Percentiles rank a stretch among this genome's conserved stretches.
Evolutionary conservation across 2,888 invertebrate genomes (phyloP).

Genomic region (Polietes domitor): DNA sequence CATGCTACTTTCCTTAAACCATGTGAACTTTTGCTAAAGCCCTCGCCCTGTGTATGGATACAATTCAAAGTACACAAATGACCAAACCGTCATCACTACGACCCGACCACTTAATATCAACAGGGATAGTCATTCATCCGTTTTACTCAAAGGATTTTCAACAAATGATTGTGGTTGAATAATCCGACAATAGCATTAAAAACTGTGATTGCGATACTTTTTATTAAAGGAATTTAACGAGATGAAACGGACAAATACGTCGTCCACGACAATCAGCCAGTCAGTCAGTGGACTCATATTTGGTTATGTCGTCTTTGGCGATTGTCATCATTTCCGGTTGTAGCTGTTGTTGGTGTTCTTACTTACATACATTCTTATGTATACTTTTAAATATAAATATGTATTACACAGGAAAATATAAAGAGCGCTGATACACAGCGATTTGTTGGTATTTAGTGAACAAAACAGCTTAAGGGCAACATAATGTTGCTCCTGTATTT

Average conservation of each 20-base stretch:
- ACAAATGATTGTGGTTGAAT: slow-evolving; percentile 60
- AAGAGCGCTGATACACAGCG: slow-evolving; percentile 7
- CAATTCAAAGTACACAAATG: slow-evolving; percentile 4
- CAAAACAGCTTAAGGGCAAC: slow-evolving; percentile 54
- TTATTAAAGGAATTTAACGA: slow-evolving; percentile 27
- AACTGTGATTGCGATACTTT: slow-evolving; percentile 22
- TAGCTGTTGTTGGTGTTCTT: background rate
- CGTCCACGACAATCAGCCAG: too few relatives aligned
- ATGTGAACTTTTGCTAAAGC: too few relatives aligned
- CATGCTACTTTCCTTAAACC: too few relatives aligned
- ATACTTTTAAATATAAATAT: background rate
- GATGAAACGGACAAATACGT: too few relatives aligned
- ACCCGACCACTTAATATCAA: background rate
- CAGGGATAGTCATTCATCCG: background rate
- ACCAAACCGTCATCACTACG: slow-evolving; percentile 26
- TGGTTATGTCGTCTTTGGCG: slow-evolving; percentile 38
- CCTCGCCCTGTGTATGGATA: background rate
- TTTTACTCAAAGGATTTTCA: slow-evolving; percentile 35
- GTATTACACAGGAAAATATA: background rate
- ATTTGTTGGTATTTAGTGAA: slow-evolving; percentile 42
- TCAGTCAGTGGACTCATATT: slow-evolving; percentile 17
- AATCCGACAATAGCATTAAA: slow-evolving; percentile 55
- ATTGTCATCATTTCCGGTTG: slow-evolving; percentile 39
- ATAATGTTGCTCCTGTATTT: slow-evolving; percentile 17
- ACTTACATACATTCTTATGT: background rate